phyloP scores from a whole-genome alignment of 2,888 invertebrate genomes.

The Microplitis deprimator region DNA sequence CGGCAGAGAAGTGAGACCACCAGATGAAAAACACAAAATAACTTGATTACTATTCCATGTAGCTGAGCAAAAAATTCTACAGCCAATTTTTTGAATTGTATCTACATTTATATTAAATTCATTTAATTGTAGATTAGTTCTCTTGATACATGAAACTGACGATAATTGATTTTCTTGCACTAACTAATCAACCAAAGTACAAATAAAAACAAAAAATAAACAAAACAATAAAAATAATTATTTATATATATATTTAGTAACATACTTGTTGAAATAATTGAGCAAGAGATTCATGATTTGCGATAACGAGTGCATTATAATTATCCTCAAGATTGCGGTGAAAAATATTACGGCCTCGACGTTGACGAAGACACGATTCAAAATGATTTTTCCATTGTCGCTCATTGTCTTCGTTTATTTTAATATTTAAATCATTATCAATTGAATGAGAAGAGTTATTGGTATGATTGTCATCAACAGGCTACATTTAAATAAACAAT shows the following conservation, averaged over 20 bases:
- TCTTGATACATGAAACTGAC: conserved; percentile 80
- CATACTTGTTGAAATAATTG: conserved; percentile 90
- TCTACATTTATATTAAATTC: conserved; percentile 78
- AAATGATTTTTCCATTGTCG: conserved; percentile 67
- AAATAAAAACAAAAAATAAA: not conserved
- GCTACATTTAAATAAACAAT: not conserved
- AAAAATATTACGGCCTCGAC: conserved; percentile 86
- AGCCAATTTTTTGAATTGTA: conserved; percentile 76
- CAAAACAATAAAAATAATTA: conserved; percentile 14
- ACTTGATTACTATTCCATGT: conserved; percentile 78
- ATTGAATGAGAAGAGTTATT: not conserved
- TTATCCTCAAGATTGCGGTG: conserved; percentile 91
- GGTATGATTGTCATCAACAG: not conserved
- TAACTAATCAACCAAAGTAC: conserved; percentile 69
- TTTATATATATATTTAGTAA: not conserved
- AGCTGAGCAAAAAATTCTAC: conserved; percentile 83
- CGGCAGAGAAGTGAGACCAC: conserved; percentile 73
- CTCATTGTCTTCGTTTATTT: conserved; percentile 70
- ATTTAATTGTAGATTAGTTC: conserved; percentile 81
- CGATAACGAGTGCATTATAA: conserved; percentile 90
- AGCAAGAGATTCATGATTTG: conserved; percentile 91
- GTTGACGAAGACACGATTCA: conserved; percentile 77
- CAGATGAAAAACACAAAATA: conserved; percentile 74
- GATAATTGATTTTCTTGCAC: conserved; percentile 81
- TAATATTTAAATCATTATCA: not conserved